phyloP scores from a whole-genome alignment of 2,113 vertebrate genomes.

The Leptobrachium leishanense region DNA sequence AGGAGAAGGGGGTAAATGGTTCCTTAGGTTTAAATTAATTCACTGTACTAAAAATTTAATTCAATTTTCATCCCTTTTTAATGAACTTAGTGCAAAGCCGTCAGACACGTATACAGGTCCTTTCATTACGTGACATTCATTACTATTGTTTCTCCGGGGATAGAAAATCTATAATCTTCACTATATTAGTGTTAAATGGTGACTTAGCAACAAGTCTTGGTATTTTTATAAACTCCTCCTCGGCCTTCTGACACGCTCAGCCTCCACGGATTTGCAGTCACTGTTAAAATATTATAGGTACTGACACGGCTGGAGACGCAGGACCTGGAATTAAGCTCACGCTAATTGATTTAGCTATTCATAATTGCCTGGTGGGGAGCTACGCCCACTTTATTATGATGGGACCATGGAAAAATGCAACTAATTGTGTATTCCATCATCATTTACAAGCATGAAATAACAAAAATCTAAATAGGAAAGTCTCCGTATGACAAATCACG shows the following conservation, averaged over 20 bases:
- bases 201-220: conserved; percentile 74
- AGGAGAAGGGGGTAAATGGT: conserved; percentile 30
- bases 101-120: conserved; percentile 70
- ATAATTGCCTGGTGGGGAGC: conserved; percentile 88
- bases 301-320: conserved; percentile 71
- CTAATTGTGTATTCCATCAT: conserved; percentile 77
- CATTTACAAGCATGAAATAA: conserved; percentile 69
- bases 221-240: conserved; percentile 67
- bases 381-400: conserved; percentile 72
- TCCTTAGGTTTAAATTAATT: conserved; percentile 27
- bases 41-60: conserved; percentile 34
- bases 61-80: conserved; percentile 74
- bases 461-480: conserved; percentile 63
- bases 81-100: conserved; percentile 73
- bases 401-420: conserved; percentile 62
- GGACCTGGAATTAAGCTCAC: conserved; percentile 74
- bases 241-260: conserved; percentile 61
- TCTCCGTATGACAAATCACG: conserved; percentile 66
- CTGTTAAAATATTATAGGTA: conserved; percentile 86
- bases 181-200: conserved; percentile 66
- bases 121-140: conserved; percentile 80
- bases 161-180: conserved; percentile 73
- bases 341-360: conserved; percentile 96
- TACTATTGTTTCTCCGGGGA: conserved; percentile 74
- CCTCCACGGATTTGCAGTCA: conserved; percentile 70